Evolutionary conservation across 2,888 invertebrate species (phyloP).

Genomic region (Zygogramma bicolorata): DNA sequence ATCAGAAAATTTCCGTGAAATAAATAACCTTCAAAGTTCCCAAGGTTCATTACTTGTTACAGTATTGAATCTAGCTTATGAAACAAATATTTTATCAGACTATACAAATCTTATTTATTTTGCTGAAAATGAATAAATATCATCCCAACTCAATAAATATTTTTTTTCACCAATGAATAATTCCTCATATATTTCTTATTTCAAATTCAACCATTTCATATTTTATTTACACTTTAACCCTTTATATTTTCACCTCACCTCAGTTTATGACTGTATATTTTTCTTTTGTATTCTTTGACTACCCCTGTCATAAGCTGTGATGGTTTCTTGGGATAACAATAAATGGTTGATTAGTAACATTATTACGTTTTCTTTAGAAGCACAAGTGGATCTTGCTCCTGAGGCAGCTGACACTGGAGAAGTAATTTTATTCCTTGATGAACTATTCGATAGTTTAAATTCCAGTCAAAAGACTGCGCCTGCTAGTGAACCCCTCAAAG

Average conservation of each 20-base stretch:
- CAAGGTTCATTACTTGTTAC: too few species aligned
- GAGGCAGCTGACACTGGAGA: not conserved
- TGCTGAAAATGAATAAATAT: not conserved
- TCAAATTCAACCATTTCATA: too few species aligned
- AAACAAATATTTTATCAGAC: not conserved
- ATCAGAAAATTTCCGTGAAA: not conserved
- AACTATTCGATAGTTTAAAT: slow-evolving; percentile 25
- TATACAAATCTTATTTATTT: not conserved
- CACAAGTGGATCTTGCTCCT: not conserved
- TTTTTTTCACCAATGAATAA: not conserved
- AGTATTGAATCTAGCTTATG: not conserved
- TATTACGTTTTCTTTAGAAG: not conserved
- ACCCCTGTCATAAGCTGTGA: too few species aligned
- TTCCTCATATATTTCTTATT: not conserved
- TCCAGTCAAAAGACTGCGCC: slow-evolving; percentile 15
- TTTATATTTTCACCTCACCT: too few species aligned
- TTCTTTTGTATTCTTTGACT: too few species aligned
- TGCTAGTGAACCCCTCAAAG: slow-evolving; percentile 15
- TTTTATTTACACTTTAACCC: too few species aligned
- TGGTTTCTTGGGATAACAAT: too few species aligned
- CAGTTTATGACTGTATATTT: too few species aligned
- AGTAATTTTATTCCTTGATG: slow-evolving; percentile 17
- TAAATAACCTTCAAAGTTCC: too few species aligned
- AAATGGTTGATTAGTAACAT: not conserved
- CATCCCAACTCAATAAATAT: not conserved